Evolutionary conservation across 2,888 invertebrate genomes (phyloP).

Genomic region (Drosophila lutescens): DNA sequence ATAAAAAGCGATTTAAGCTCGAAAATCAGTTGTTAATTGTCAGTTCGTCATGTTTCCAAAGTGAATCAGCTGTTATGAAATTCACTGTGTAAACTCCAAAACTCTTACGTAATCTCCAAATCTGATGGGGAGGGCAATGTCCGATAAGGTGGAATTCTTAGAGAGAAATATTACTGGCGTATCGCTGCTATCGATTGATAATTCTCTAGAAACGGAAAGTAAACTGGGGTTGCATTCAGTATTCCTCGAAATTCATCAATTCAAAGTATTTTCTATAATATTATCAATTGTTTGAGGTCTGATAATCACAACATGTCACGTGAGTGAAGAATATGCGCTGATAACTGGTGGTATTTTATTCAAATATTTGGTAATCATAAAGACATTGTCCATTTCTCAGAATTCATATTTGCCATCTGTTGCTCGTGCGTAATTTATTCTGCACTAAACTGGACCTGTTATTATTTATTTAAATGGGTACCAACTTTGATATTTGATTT

Average conservation of each 20-base stretch:
- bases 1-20: constrained; percentile 2
- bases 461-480: background rate
- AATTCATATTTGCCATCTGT: background rate
- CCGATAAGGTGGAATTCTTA: constrained; percentile 28
- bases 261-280: background rate
- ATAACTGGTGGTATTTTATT: constrained; percentile 8
- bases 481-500: background rate
- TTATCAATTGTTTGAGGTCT: constrained; percentile 5
- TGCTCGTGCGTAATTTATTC: background rate
- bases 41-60: constrained; percentile 46
- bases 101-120: constrained; percentile 29
- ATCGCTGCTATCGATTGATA: background rate
- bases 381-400: background rate
- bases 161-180: background rate
- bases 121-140: constrained; percentile 14
- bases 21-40: constrained; percentile 61
- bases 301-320: constrained; percentile 20
- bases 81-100: constrained; percentile 5
- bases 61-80: constrained; percentile 43
- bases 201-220: constrained; percentile 6
- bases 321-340: constrained; percentile 4
- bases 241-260: background rate
- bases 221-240: background rate
- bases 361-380: constrained; percentile 17
- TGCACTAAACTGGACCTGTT: background rate